A percentile compares a stretch with the other conserved stretches of the same genome.
These are phyloP conservation scores for Chanos chanos DNA, from an alignment of 2,797 vertebrate species.

Conservation along the genomic window DNA sequence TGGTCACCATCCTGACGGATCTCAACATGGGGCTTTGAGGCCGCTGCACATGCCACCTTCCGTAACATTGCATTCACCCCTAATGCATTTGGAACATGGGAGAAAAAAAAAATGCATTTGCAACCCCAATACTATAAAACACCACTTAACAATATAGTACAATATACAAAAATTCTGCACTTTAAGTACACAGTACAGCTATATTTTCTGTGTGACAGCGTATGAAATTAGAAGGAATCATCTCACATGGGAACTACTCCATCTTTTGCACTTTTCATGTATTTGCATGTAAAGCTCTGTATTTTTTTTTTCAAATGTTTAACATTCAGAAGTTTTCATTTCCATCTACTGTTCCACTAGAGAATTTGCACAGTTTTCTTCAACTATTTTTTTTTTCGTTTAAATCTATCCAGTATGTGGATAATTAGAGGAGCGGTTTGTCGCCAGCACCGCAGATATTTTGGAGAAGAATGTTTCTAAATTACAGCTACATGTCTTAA, in stretches of 20 bases:
- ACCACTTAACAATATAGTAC: not conserved
- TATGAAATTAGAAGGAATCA: too few relatives aligned
- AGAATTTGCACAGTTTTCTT: too few relatives aligned
- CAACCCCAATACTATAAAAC: not conserved
- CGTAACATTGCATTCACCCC: slow-evolving; percentile 94
- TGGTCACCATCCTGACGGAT: slow-evolving; percentile 89
- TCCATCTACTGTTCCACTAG: too few relatives aligned
- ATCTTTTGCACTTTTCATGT: too few relatives aligned
- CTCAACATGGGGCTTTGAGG: slow-evolving; percentile 94
- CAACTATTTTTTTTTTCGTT: too few relatives aligned
- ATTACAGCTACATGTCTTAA: slow-evolving; percentile 14
- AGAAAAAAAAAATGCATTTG: not conserved
- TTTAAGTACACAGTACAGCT: not conserved
- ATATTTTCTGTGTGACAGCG: not conserved
- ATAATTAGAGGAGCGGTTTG: too few relatives aligned
- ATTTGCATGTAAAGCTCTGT: too few relatives aligned
- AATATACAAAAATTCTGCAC: not conserved
- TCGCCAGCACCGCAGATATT: too few relatives aligned
- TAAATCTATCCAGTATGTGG: too few relatives aligned
- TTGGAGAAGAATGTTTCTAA: not conserved
- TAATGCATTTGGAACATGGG: slow-evolving; percentile 45
- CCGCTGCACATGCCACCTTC: slow-evolving; percentile 87
- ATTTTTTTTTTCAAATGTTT: too few relatives aligned
- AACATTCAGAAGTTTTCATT: too few relatives aligned
- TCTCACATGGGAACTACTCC: too few relatives aligned